These are phyloP conservation scores for Drosophila busckii DNA, from an alignment of 1,140 invertebrate species.

Conservation along the genomic window DNA sequence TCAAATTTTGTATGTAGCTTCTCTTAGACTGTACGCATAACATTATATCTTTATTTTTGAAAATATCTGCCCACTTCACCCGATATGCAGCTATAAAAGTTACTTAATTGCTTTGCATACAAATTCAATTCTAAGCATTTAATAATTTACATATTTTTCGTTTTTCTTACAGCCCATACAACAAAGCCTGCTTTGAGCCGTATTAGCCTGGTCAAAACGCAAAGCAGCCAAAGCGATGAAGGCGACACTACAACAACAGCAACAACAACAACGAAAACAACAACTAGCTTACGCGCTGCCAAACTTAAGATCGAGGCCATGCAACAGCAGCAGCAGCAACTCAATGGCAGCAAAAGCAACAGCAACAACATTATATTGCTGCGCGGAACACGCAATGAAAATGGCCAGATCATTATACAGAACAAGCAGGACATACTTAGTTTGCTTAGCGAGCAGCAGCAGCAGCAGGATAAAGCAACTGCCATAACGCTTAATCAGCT, in stretches of 20 bases:
- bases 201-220: conserved; percentile 47
- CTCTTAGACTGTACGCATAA: too few relatives aligned
- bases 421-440: conserved; percentile 77
- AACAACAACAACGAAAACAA: conserved; percentile 39
- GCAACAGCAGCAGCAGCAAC: conserved; percentile 46
- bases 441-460: conserved; percentile 67
- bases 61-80: too few relatives aligned
- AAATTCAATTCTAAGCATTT: neutral
- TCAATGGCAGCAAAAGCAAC: conserved; percentile 34
- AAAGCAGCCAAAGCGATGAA: conserved; percentile 60
- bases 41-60: too few relatives aligned
- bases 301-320: conserved; percentile 72
- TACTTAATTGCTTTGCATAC: too few relatives aligned
- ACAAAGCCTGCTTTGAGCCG: conserved; percentile 51
- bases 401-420: conserved; percentile 78
- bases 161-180: conserved; percentile 28
- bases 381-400: conserved; percentile 77
- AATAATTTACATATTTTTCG: neutral
- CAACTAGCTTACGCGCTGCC: conserved; percentile 58
- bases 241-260: conserved; percentile 19
- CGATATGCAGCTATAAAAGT: too few relatives aligned
- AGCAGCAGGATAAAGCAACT: conserved; percentile 60
- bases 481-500: conserved; percentile 70
- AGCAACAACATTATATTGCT: conserved; percentile 72
- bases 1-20: too few relatives aligned